Evolutionary conservation across 2,797 vertebrate genomes (phyloP).

Genomic region (Poecilia gillii): DNA sequence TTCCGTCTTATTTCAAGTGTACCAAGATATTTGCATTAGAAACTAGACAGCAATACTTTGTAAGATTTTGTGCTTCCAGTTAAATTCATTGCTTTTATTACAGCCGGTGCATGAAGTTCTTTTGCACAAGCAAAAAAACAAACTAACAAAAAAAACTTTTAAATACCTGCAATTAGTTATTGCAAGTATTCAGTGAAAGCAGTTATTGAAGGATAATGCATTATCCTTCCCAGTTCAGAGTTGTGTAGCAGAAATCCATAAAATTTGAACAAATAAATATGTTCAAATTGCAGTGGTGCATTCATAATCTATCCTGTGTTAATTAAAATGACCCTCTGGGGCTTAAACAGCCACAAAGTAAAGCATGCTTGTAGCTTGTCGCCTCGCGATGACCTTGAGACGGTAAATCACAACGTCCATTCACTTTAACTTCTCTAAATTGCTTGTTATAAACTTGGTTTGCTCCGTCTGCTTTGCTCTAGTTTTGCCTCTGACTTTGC

Average conservation of each 20-base stretch:
- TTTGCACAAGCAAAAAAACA: neutral
- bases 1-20: no score
- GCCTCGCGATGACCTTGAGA: neutral
- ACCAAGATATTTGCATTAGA: no score
- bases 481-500: slow-evolving; percentile 21
- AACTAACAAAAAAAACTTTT: neutral
- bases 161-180: neutral
- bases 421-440: neutral
- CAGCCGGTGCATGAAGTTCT: neutral
- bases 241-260: neutral
- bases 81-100: neutral
- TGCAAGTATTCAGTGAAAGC: no score
- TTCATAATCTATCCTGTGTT: neutral
- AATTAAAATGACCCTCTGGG: neutral
- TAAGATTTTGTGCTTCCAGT: neutral
- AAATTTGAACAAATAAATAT: neutral
- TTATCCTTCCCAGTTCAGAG: neutral
- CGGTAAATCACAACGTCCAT: neutral
- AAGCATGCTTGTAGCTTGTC: neutral
- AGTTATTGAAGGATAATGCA: no score
- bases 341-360: neutral
- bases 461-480: neutral
- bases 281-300: neutral
- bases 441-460: neutral
- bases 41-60: no score